Base-by-base conservation (phyloP, 2,888 invertebrate species). In the Augiades crinisus region DNA sequence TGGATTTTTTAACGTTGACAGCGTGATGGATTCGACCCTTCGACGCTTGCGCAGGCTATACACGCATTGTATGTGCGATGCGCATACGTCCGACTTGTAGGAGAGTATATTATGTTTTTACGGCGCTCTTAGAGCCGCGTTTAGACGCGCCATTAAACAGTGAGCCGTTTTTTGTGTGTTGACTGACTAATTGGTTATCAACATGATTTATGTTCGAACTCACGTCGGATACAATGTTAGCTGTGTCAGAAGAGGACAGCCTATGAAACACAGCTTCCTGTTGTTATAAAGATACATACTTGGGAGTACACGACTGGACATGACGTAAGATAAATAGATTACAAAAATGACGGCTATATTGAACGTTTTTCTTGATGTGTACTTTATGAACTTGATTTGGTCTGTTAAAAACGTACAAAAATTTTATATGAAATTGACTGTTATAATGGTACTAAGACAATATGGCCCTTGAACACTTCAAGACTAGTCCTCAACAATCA, bases 11-110 rank as follows among this genome's bases (percentile, higher is more conserved):
- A 77, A 71, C 72, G 70, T 70, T 78, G 85, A 81, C 83, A 83
- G 75, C 68, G 74, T 86, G 87, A 89, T 86, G 79, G 84, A 84
- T 86, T 77, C 84, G 81, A 74, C 83, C 85, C 85, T 84, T 82
- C 84, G 78, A 83, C 85, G 81, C 86, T 64, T 72, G 86, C 86
- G 86, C 86, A 64, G 60, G 61, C 57, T 58, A 46, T 47, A 51
- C 34, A 49, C 56, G 59, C 59, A 56, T 54, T 54, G 53, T 51
- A 36, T 36, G 51, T 50, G 41, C 16, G 47, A 43, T 56, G 31
- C 45, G 27, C 33, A 33, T 33, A 24, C 19, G 38, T 14, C 19
- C 12, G 5, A 19, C 47, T 30, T 43, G 50, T 43, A 36, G 13
- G 36, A 14, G 24, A 21, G 38, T 52, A 46, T 52, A 40, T 45